Evolutionary conservation across 2,888 invertebrate species (phyloP).

Genomic region (Helobdella robusta): DNA sequence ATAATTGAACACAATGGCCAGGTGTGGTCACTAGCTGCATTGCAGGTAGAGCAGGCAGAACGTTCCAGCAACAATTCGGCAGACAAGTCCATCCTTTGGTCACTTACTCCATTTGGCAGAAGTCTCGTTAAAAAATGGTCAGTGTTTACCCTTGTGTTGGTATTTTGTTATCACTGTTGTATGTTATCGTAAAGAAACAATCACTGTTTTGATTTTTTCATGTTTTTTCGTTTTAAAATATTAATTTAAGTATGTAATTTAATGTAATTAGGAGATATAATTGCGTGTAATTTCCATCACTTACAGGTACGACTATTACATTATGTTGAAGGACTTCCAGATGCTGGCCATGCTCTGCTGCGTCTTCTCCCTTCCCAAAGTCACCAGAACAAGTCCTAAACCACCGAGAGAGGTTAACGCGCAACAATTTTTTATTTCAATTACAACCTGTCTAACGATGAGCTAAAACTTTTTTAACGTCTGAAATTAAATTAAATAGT

Average conservation of each 20-base stretch:
- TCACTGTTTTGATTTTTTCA: neutral
- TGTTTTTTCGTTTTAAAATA: neutral
- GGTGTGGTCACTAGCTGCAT: conserved; percentile 69
- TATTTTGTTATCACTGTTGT: neutral
- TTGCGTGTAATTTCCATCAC: neutral
- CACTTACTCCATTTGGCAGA: conserved; percentile 75
- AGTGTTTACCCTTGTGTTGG: conserved; percentile 46
- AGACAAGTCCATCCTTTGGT: conserved; percentile 56
- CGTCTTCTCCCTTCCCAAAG: conserved; percentile 58
- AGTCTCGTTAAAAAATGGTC: conserved; percentile 75
- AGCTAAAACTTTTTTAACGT: too few relatives aligned
- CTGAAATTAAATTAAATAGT: too few relatives aligned
- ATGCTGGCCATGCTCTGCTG: conserved; percentile 88
- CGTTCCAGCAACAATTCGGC: neutral
- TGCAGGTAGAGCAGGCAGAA: conserved; percentile 41
- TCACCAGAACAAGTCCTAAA: too few relatives aligned
- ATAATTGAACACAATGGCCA: too few relatives aligned
- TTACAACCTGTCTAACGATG: too few relatives aligned
- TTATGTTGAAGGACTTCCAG: conserved; percentile 68
- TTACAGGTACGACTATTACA: conserved; percentile 50
- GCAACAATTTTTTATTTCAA: too few relatives aligned
- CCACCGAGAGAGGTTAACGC: too few relatives aligned
- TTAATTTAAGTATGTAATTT: neutral
- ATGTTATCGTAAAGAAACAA: neutral
- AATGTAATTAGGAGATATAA: neutral